phyloP scores from a whole-genome alignment of 2,113 vertebrate species.

The Halcyon senegalensis region DNA sequence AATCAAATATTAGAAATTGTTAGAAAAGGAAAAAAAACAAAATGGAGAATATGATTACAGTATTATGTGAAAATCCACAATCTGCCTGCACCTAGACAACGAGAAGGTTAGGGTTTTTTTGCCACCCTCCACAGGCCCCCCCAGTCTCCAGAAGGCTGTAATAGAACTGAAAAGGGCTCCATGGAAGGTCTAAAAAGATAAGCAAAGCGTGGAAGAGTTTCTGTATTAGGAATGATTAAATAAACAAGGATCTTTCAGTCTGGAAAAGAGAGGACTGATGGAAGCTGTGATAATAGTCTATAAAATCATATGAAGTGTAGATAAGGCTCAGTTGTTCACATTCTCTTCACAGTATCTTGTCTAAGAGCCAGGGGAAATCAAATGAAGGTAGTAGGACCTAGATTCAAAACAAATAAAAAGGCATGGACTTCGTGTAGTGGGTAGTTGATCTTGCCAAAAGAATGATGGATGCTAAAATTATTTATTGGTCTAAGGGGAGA shows the following conservation, averaged over 20 bases:
- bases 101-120: neutral
- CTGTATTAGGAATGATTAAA: neutral
- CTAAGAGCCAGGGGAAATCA: slow-evolving; percentile 32
- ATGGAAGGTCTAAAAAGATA: neutral
- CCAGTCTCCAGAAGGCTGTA: neutral
- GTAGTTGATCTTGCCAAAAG: neutral
- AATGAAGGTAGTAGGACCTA: neutral
- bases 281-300: neutral
- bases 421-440: neutral
- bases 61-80: neutral
- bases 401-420: slow-evolving; percentile 20
- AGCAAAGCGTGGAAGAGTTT: neutral
- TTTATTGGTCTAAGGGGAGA: neutral
- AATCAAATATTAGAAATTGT: neutral
- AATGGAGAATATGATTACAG: neutral
- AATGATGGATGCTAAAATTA: slow-evolving; percentile 8
- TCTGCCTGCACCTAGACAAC: neutral
- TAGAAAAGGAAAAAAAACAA: neutral
- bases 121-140: too few species aligned
- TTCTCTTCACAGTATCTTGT: neutral
- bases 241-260: neutral
- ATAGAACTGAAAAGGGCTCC: neutral
- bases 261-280: neutral
- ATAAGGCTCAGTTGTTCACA: slow-evolving; percentile 22
- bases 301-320: slow-evolving; percentile 1